Evolutionary conservation across 2,888 invertebrate species (phyloP).

Genomic region (Ctenicera cuprea): DNA sequence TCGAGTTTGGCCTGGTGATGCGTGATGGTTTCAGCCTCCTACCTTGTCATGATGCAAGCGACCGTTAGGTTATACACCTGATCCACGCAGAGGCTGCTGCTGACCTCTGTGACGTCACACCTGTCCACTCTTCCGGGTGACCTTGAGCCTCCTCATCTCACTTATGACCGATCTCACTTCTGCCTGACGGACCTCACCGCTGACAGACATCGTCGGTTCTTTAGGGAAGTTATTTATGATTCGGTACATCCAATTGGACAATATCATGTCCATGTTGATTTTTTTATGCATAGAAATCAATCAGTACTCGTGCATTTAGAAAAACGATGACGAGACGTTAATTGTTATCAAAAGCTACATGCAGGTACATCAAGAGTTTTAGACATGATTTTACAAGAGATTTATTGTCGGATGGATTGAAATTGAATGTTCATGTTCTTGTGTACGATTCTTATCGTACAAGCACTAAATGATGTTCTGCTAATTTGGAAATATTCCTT

Average conservation of each 20-base stretch:
- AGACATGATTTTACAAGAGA: slow-evolving; percentile 23
- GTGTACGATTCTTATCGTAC: not conserved
- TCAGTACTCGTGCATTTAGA: not conserved
- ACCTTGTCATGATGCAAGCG: slow-evolving; percentile 61
- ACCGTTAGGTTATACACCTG: slow-evolving; percentile 67
- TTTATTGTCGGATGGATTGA: not conserved
- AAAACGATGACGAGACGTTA: slow-evolving; percentile 32
- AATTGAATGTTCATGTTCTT: slow-evolving; percentile 6
- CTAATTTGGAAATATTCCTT: too few relatives aligned
- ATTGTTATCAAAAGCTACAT: slow-evolving; percentile 33
- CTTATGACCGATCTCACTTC: slow-evolving; percentile 57
- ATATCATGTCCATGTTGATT: slow-evolving; percentile 21
- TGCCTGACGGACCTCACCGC: slow-evolving; percentile 55
- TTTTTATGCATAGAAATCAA: slow-evolving; percentile 12
- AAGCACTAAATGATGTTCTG: too few relatives aligned
- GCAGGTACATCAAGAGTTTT: slow-evolving; percentile 4
- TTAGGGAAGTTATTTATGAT: slow-evolving; percentile 63
- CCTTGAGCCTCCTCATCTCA: slow-evolving; percentile 63
- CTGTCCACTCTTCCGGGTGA: slow-evolving; percentile 68
- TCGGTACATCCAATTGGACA: slow-evolving; percentile 24
- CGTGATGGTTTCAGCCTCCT: slow-evolving; percentile 61
- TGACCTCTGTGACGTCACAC: slow-evolving; percentile 67
- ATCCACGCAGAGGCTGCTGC: slow-evolving; percentile 60
- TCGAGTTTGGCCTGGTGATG: slow-evolving; percentile 46
- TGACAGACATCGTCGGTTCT: slow-evolving; percentile 62